Evolutionary conservation across 1,140 invertebrate species (phyloP), one percentile per base, ranked within the genome.

Genomic region (Archivesica marissinica): DNA sequence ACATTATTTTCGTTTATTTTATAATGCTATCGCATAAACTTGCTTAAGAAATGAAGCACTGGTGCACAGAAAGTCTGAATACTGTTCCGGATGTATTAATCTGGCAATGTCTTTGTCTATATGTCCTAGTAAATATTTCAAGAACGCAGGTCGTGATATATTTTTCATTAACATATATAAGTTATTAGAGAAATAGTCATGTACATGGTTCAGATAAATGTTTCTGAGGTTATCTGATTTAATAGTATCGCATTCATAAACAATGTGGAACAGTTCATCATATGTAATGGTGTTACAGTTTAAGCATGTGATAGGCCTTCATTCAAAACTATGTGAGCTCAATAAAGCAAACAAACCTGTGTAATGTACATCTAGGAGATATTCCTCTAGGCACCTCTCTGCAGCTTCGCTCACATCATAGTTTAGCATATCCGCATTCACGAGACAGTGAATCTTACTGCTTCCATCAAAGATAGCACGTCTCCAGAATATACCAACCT

Each of bases 391-490:
- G 17, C 54, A 61, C 47, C 23, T 39, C 33, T 78, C 75, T 39
- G 54, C 75, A 3, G n/a, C 54, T 44, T 78, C 75, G 64, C 75
- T 61, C 3, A 61, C 75, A 61, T 70, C 52, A 64, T 44, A 35
- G 28, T 61, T 61, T 20, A 85, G 28, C 44, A 85, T 23, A 30
- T 85, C 82, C 13, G 74, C 74, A 70, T 78, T 75, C 17, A 85
- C 59, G 3, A 85, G 44, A 44, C 82, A 85, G 25, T 85, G 74
- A 30, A 85, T 77, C 47, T 77, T 77, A 28, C 50, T 52, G 70
- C 79, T 88, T 50, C 13, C 82, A 84, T 81, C 50, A 88, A 74
- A 83, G 35, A 85, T 68, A 30, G 82, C 75, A 23, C 82, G 35
- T 30, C 74, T 25, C 82, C 72, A 78, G 33, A 85, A 85, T 52